These are phyloP conservation scores for Acanthiza pusilla DNA, from an alignment of 2,797 vertebrate species.

Conservation along the genomic window DNA sequence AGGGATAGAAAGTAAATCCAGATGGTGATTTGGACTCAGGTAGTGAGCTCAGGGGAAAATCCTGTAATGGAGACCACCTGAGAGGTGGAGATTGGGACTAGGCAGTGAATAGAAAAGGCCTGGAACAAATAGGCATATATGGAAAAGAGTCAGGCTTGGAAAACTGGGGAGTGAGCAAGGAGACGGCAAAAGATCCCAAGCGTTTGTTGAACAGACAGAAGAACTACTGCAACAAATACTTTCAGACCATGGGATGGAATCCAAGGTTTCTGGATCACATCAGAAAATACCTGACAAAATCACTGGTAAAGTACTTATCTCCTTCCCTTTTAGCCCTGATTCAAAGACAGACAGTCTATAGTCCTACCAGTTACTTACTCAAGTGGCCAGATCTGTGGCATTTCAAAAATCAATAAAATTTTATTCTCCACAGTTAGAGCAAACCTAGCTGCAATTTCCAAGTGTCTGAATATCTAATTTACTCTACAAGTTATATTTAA, in stretches of 20 bases:
- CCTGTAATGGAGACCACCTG: not conserved
- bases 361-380: not conserved
- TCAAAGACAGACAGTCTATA: not conserved
- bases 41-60: not conserved
- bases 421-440: not conserved
- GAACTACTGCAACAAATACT: not conserved
- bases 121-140: not conserved
- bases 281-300: slow-evolving; percentile 23
- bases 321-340: not conserved
- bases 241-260: not conserved
- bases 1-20: not conserved
- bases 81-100: not conserved
- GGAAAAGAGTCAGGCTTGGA: not conserved
- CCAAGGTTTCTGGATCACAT: slow-evolving; percentile 27
- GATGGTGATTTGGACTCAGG: not conserved
- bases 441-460: not conserved
- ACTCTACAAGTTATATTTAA: not conserved
- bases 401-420: not conserved
- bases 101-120: not conserved
- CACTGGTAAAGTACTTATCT: not conserved
- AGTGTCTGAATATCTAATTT: not conserved
- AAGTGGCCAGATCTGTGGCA: not conserved
- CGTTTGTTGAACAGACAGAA: not conserved
- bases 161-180: not conserved
- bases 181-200: not conserved